Conservation (phyloP, 2,888 invertebrate genomes). For the Eupithecia abbreviata region DNA sequence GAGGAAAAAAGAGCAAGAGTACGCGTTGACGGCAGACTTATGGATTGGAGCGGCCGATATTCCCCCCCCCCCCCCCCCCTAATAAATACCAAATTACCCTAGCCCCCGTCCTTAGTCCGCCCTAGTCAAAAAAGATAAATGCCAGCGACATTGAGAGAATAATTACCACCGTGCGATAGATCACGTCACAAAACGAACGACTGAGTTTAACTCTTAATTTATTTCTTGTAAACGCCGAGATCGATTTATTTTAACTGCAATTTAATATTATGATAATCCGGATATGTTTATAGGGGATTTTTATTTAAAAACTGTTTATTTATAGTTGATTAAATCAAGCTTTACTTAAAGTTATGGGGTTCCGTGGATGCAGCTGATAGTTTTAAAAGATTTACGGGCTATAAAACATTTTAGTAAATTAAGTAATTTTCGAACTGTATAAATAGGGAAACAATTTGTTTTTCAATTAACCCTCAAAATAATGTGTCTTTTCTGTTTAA, state of each 20-base stretch:
- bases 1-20: too few relatives aligned
- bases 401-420: not conserved
- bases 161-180: constrained; percentile 42
- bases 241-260: constrained; percentile 34
- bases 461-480: not conserved
- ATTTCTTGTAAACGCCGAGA: constrained; percentile 30
- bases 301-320: constrained; percentile 15
- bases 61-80: too few relatives aligned
- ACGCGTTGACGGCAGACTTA: too few relatives aligned
- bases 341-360: constrained; percentile 20
- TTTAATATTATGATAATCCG: constrained; percentile 39
- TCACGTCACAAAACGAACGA: constrained; percentile 41
- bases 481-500: not conserved
- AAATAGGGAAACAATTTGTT: not conserved
- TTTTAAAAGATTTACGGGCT: constrained; percentile 7
- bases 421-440: not conserved
- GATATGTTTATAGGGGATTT: constrained; percentile 28
- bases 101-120: constrained; percentile 21
- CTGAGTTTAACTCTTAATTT: constrained; percentile 34
- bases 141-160: constrained; percentile 39
- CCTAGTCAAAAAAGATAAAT: constrained; percentile 39
- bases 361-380: not conserved
- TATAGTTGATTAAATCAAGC: constrained; percentile 23
- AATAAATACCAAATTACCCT: not conserved
- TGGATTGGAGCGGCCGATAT: too few relatives aligned